Conservation (phyloP, 1,140 invertebrate genomes). For the Drosophila tropicalis region DNA sequence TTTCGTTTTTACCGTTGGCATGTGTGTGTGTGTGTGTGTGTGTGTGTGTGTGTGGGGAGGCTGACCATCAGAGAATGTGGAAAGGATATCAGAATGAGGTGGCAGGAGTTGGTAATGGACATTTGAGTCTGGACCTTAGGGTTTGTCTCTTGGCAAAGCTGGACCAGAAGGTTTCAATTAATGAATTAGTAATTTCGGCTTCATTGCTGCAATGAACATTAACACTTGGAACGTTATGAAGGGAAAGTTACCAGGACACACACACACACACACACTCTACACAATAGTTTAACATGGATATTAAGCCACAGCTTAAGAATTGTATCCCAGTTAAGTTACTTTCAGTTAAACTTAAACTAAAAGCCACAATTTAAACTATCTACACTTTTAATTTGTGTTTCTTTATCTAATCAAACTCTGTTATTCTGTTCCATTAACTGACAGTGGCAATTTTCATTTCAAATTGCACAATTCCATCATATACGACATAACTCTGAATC, state of each 20-base stretch:
- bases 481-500: constrained; percentile 38
- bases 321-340: too few species aligned
- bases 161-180: constrained; percentile 65
- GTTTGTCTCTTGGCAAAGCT: constrained; percentile 15
- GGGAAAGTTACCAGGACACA: neutral
- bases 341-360: too few species aligned
- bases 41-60: constrained; percentile 25
- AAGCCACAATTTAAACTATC: too few species aligned
- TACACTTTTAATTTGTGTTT: too few species aligned
- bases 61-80: neutral
- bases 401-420: too few species aligned
- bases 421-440: neutral
- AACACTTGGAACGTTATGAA: constrained; percentile 17
- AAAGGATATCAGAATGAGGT: neutral
- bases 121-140: constrained; percentile 30
- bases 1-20: constrained; percentile 76
- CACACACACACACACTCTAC: too few species aligned
- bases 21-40: constrained; percentile 11
- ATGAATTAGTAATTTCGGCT: constrained; percentile 78
- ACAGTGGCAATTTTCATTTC: neutral
- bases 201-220: constrained; percentile 71
- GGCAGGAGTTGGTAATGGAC: constrained; percentile 31
- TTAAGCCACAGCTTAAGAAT: too few species aligned
- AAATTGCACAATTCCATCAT: neutral
- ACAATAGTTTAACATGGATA: too few species aligned